Base-by-base conservation (phyloP, 2,888 invertebrate genomes). In the Imbricaverruca yamaguchii region DNA sequence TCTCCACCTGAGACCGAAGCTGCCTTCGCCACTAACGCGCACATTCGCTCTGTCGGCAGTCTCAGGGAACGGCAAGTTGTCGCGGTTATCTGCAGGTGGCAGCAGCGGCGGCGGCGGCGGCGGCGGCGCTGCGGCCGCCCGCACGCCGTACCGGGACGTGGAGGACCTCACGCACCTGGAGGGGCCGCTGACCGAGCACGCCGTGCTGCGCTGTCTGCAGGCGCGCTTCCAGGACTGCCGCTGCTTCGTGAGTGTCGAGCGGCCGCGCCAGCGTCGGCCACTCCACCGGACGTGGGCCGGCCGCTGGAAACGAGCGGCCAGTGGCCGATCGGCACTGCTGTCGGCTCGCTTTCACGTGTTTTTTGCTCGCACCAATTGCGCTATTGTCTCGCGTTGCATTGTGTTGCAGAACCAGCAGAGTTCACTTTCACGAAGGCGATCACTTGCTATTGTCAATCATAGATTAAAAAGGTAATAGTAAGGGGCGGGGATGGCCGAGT, bases 141-240 rank as follows among this genome's bases (percentile, higher is more conserved):
- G 81, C 21, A 80, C 81, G 57, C 80, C 81, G 15, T 80, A 65
- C 15, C 82, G 82, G 81, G 90, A 93, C 87, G 91, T 94, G 87
- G 93, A 95, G 86, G 96, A 97, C 89, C 91, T 97, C 85, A 96
- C 96, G 87, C 96, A 96, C 89, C 90, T 97, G 86, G 92, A 94
- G 80, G 96, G 95, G 63, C 96, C 96, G 81, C 91, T 97, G 85
- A 97, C 96, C 63, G 97, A 97, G 88, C 96, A 97, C 87, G 95
- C 96, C 82, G 93, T 97, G 80, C 93, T 96, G 88, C 92, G 94
- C 87, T 94, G 95, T 86, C 91, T 97, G 84, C 95, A 97, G 87
- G 93, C 95, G 15, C 90, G 96, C 86, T 97, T 96, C 89, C 92
- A 92, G 86, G 92, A 93, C 84, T 92, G 93, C 85, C 93, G 94